Conservation (phyloP, 2,113 vertebrate genomes). For the Dicentrarchus labrax region DNA sequence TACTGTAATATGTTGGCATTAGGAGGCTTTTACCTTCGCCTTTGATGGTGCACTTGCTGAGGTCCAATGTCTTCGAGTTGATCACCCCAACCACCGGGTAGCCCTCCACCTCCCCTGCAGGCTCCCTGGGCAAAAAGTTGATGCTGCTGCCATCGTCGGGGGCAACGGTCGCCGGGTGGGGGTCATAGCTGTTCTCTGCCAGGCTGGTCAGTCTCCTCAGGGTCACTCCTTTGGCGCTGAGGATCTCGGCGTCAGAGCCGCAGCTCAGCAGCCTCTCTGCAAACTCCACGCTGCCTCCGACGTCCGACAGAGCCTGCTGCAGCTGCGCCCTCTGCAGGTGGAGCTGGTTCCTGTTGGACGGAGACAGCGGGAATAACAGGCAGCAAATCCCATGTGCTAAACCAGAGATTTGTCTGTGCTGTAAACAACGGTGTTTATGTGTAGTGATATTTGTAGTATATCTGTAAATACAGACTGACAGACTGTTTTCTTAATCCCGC, state of each 20-base stretch:
- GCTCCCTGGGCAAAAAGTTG: constrained; percentile 85
- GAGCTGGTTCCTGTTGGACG: constrained; percentile 83
- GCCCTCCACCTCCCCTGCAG: constrained; percentile 85
- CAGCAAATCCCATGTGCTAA: not conserved
- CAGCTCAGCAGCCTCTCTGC: constrained; percentile 87
- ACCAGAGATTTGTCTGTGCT: not conserved
- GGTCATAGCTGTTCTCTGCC: constrained; percentile 75
- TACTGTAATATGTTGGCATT: not conserved
- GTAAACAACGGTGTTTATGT: not conserved
- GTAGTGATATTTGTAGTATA: no score
- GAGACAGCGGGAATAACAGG: not conserved
- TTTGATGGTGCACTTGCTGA: constrained; percentile 86
- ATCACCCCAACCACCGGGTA: constrained; percentile 90
- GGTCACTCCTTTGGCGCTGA: constrained; percentile 88
- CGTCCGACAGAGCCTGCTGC: constrained; percentile 90
- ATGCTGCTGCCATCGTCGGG: constrained; percentile 82
- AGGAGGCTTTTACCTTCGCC: constrained; percentile 87
- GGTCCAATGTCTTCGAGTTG: constrained; percentile 85
- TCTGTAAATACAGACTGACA: no score
- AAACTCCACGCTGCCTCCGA: constrained; percentile 87
- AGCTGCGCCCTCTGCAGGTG: constrained; percentile 90
- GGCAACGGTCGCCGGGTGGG: constrained; percentile 57
- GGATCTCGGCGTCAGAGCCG: constrained; percentile 90
- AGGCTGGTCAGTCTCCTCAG: constrained; percentile 86
- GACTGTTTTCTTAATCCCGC: no score